Base-by-base conservation (phyloP, 2,888 invertebrate species). In the Endotricha flammealis region DNA sequence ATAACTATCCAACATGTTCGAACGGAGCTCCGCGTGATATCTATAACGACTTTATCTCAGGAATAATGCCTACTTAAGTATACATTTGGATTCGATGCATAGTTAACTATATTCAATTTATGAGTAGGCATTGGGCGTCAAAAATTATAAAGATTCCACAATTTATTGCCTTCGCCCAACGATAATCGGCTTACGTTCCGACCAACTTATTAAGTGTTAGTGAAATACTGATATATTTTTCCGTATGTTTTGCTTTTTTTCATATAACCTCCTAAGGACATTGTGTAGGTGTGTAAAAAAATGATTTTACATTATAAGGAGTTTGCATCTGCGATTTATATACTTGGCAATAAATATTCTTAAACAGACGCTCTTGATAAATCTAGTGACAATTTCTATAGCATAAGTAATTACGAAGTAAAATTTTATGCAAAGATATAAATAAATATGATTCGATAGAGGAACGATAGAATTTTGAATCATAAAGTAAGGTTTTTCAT, bases 131-230 rank as follows among this genome's bases (percentile, higher is more conserved):
- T 71, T 66, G 70, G 62, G 61, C 62, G 63, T 69, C 68, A 77
- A 81, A 83, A 83, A 83, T 80, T 82, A 77, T 83, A 85, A 85
- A 85, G 82, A 85, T 81, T 82, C 80, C 75, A 73, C 58, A 76
- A 86, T 86, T 86, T 85, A 86, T 82, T 63, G 66, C 73, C 58
- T 50, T 56, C 54, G 49, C 48, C 51, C 46, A 45, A 49, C 22
- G 57, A 43, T 86, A 85, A 86, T 77, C 85, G 74, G 72, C 79
- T 86, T 86, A 85, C 48, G 73, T 74, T 78, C 59, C n/a, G n/a
- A 64, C 76, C 73, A 72, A 75, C 79, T 82, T 85, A 83, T 79
- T 81, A 80, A 80, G 72, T 76, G 78, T 74, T 75, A 75, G 77
- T 67, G 75, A 80, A 83, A 86, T 66, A 70, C 83, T 82, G 80